Base-by-base conservation (phyloP, 2,113 vertebrate genomes). In the Uria aalge region DNA sequence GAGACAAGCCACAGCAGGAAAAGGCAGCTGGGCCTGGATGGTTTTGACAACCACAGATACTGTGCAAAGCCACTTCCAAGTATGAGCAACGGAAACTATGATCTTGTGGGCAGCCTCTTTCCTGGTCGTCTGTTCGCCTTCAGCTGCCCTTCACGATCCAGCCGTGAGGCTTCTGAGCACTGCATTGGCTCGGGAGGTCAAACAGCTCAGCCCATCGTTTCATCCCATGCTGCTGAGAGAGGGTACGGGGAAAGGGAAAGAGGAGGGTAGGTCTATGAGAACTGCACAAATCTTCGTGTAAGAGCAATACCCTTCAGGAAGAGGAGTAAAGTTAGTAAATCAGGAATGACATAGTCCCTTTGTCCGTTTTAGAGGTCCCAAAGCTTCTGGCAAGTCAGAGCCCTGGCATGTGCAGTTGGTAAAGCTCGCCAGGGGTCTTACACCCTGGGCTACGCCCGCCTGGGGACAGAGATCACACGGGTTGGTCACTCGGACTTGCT, bases 381-480 rank as follows among this genome's bases (percentile, higher is more conserved):
- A 12, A 8, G 12, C 15, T 84, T 66, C 56, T 81, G 26, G 29
- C 9, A 89, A n/a, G 13, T 50, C 16, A 66, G 29, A 79, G 16
- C 4, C 27, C 24, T 27, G 14, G 27, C 13, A 4, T 19, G 30
- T 79, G 27, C 7, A 27, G 30, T 8, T 47, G 2, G 3, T 36
- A 67, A 50, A 87, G 5, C 4, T 68, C 79, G 11, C 16, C 38
- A 5, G 19, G 7, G 11, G 21, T 73, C 55, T 79, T 57, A 23
- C 20, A 68, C 15, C 5, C n/a, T 38, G 19, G 9, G 8, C n/a
- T 59, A 10, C 2, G 4, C 16, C 24, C 5, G 9, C 3, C 36
- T 29, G 15, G 26, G 3, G 40, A 60, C 18, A 60, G 43, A 90
- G 3, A 23, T 43, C 29, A 26, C 47, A n/a, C 0, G 0, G 13